Conservation (phyloP, 2,888 invertebrate genomes). For the Dusona sp. region DNA sequence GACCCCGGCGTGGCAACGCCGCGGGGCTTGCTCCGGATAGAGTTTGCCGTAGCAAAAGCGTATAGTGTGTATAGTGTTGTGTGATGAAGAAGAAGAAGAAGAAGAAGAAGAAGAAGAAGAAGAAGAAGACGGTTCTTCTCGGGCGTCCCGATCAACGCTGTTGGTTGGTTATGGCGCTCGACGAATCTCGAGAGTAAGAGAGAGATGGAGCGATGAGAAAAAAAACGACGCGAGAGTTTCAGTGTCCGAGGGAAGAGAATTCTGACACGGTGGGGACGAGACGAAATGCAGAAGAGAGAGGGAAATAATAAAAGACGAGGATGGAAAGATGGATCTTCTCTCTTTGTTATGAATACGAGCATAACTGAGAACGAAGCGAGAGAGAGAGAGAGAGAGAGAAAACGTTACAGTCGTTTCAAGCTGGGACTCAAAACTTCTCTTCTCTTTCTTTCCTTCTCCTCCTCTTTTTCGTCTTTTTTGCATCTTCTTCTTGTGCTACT, state of each 20-base stretch:
- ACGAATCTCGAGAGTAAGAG: conserved; percentile 39
- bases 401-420: conserved; percentile 7
- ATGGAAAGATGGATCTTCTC: conserved; percentile 20
- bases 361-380: conserved; percentile 28
- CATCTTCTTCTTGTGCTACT: conserved; percentile 38
- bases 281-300: conserved; percentile 55
- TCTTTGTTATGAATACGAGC: conserved; percentile 18
- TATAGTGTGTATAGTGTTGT: conserved; percentile 30
- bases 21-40: conserved; percentile 74
- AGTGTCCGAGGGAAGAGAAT: conserved; percentile 60
- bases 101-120: conserved; percentile 72
- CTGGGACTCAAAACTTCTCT: conserved; percentile 27
- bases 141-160: conserved; percentile 51
- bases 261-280: conserved; percentile 47
- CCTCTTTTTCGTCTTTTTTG: conserved; percentile 9
- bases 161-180: conserved; percentile 65
- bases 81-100: conserved; percentile 71
- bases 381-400: conserved; percentile 42
- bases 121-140: conserved; percentile 69
- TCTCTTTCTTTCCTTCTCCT: conserved; percentile 19
- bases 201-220: conserved; percentile 37
- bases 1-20: conserved; percentile 81
- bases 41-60: conserved; percentile 54
- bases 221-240: conserved; percentile 46
- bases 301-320: conserved; percentile 15